These are phyloP conservation scores for Geothlypis trichas DNA, from an alignment of 2,113 vertebrate species.

Conservation along the genomic window DNA sequence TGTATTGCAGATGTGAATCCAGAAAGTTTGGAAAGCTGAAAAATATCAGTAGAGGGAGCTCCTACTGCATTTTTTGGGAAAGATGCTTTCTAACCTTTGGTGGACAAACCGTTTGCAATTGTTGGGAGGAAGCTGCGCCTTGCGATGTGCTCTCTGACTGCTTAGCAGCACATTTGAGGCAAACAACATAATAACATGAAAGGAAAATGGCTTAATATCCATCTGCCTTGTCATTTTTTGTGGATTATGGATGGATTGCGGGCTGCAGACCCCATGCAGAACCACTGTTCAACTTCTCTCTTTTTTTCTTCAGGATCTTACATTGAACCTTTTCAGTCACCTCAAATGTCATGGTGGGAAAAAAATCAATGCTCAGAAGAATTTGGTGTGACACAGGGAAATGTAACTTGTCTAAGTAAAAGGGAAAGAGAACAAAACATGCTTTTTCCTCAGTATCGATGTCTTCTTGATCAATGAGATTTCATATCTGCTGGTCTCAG, in stretches of 20 bases:
- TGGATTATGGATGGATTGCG: background rate
- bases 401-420: conserved; percentile 42
- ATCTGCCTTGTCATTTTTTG: background rate
- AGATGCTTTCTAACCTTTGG: background rate
- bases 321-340: conserved; percentile 20
- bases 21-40: background rate
- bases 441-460: background rate
- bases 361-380: conserved; percentile 47
- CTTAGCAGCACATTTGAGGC: background rate
- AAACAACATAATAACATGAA: background rate
- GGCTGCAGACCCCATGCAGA: background rate
- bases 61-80: background rate
- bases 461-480: background rate
- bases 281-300: background rate
- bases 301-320: background rate
- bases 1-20: background rate
- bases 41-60: conserved; percentile 62
- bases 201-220: background rate
- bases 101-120: background rate
- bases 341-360: conserved; percentile 33
- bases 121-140: background rate
- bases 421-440: background rate
- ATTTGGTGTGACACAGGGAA: background rate
- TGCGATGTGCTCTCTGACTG: background rate
- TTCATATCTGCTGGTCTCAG: background rate